Evolutionary conservation across 1,140 invertebrate genomes (phyloP), one percentile per base, ranked within the genome.

Genomic region (Drosophila ambigua): DNA sequence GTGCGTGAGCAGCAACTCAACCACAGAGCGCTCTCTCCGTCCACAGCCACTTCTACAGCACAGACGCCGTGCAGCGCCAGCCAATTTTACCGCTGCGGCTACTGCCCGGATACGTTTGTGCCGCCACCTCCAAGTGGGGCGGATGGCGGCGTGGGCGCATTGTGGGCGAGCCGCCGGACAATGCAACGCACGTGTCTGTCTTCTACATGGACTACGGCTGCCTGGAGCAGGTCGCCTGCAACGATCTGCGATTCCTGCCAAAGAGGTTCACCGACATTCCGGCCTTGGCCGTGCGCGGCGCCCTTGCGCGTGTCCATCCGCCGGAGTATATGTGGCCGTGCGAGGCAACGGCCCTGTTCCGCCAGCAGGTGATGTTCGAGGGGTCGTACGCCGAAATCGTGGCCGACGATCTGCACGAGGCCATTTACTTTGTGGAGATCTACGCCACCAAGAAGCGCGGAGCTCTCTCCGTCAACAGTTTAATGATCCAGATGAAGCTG

Each of bases 191-290:
- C 1, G 48, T 82, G 0, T 23, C 53, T 0, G 13, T 82, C 6
- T 69, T 59, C 45, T 64, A 74, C 1, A 1, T 74, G 2, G 79
- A 82, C 35, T 78, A 50, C 51, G 79, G 74, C 5, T 28, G 4
- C 4, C 11, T 7, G 11, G 35, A 5, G 5, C 7, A 62, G 5
- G 23, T 78, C 2, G 2, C 24, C 0, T 5, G 2, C 1, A 11
- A 23, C 3, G 4, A 82, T 0, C 4, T 82, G 0, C 39, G 28
- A 16, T 82, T 60, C 11, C 6, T 82, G 15, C 26, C 52, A 7
- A 2, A 28, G 2, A 0, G 0, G 0, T 60, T 65, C 28, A 44
- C 26, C 0, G n/a, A 51, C 2, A 1, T 2, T 0, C 69, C 74
- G 13, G 39, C 50, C 0, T 7, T 82, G 4, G 64, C 49, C 1